A percentile compares a stretch with the other conserved stretches of the same genome.
phyloP scores from a whole-genome alignment of 2,113 vertebrate genomes.

The Penelope pileata region DNA sequence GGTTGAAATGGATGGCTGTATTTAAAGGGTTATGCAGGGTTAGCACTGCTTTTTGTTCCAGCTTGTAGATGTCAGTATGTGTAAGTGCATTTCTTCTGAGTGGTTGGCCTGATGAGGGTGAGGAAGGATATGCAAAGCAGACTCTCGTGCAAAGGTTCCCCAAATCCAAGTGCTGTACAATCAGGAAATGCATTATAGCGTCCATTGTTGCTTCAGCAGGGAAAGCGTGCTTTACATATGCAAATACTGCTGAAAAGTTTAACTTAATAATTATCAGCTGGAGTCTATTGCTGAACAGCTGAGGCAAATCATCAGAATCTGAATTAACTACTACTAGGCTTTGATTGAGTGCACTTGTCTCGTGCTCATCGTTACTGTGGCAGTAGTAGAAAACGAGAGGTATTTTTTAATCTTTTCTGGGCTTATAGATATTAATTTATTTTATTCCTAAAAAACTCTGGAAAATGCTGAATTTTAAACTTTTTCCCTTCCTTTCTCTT shows the following conservation, averaged over 20 bases:
- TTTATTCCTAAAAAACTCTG: neutral
- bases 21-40: neutral
- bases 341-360: neutral
- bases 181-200: slow-evolving; percentile 70
- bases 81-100: slow-evolving; percentile 57
- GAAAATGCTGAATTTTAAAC: neutral
- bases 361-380: slow-evolving; percentile 8
- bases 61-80: neutral
- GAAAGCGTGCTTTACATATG: slow-evolving; percentile 76
- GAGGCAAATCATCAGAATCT: slow-evolving; percentile 73
- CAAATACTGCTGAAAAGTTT: slow-evolving; percentile 77
- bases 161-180: slow-evolving; percentile 52
- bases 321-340: slow-evolving; percentile 62
- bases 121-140: slow-evolving; percentile 58
- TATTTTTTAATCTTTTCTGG: neutral
- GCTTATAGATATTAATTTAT: neutral
- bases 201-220: slow-evolving; percentile 67
- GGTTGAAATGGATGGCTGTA: neutral
- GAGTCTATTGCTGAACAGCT: slow-evolving; percentile 81
- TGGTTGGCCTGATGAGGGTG: slow-evolving; percentile 62
- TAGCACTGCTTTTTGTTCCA: neutral
- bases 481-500: neutral
- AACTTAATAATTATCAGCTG: slow-evolving; percentile 85
- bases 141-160: slow-evolving; percentile 48
- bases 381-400: neutral